These are phyloP conservation scores for Pachycephala philippinensis DNA, from an alignment of 2,113 vertebrate species.

Conservation along the genomic window DNA sequence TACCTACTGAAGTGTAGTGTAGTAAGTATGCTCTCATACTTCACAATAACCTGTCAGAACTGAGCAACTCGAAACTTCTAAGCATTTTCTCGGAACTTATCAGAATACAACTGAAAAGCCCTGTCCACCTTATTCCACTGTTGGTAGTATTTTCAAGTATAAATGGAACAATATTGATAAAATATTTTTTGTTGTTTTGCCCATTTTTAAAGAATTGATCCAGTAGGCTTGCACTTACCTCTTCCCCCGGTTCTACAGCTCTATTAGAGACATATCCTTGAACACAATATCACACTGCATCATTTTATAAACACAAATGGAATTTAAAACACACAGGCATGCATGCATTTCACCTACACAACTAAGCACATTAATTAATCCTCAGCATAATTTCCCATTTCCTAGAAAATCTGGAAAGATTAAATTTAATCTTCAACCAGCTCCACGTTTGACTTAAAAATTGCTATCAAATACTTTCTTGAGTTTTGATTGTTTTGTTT, in stretches of 20 bases:
- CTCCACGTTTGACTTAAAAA: background rate
- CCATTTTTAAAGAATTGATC: background rate
- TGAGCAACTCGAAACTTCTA: background rate
- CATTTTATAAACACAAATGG: background rate
- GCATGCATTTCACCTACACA: background rate
- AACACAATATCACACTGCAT: background rate
- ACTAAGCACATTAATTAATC: background rate
- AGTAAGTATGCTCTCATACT: rapidly evolving
- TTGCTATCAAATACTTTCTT: background rate
- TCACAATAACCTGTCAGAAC: background rate
- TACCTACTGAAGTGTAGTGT: background rate
- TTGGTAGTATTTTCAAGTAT: background rate
- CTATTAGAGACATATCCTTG: background rate
- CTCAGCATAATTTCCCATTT: background rate
- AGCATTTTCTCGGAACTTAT: background rate
- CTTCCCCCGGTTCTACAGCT: background rate
- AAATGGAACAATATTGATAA: background rate
- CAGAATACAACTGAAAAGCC: background rate
- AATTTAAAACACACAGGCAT: background rate
- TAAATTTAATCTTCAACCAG: background rate
- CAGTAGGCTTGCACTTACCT: background rate
- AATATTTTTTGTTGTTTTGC: background rate
- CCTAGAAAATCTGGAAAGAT: background rate
- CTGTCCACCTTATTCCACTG: background rate
- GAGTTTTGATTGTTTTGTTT: background rate